phyloP scores from a whole-genome alignment of 1,140 invertebrate species.

The Zelostemma sp. region DNA sequence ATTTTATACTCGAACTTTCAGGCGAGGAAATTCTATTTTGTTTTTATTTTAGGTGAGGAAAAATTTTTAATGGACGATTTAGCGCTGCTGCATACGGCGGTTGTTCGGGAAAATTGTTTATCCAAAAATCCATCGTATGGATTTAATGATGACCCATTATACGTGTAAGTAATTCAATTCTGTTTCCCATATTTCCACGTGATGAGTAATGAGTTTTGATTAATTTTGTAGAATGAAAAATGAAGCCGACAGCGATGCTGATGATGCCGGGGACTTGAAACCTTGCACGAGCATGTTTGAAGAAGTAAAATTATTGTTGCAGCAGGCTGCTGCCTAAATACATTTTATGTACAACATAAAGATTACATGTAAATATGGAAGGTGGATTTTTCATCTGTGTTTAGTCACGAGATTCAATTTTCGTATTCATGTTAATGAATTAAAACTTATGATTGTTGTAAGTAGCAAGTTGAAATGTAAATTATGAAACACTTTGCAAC shows the following conservation, averaged over 20 bases:
- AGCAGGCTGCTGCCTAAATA: too few relatives aligned
- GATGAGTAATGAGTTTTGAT: conserved; percentile 4
- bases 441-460: too few relatives aligned
- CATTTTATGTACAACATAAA: too few relatives aligned
- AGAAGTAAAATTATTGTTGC: conserved; percentile 58
- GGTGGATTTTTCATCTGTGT: too few relatives aligned
- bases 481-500: too few relatives aligned
- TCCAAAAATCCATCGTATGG: conserved; percentile 44
- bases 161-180: conserved; percentile 57
- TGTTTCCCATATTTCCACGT: too few relatives aligned
- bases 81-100: conserved; percentile 61
- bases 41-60: conserved; percentile 41
- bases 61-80: conserved; percentile 58
- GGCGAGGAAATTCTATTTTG: neutral
- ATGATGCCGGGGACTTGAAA: conserved; percentile 58
- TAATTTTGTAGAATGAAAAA: conserved; percentile 38
- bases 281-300: conserved; percentile 63
- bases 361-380: too few relatives aligned
- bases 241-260: conserved; percentile 34
- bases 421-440: too few relatives aligned
- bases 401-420: too few relatives aligned
- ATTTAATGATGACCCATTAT: conserved; percentile 56
- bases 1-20: too few relatives aligned
- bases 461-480: too few relatives aligned
- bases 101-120: conserved; percentile 53